Conservation (phyloP, 2,797 vertebrate genomes). For the Sciurus vulgaris region DNA sequence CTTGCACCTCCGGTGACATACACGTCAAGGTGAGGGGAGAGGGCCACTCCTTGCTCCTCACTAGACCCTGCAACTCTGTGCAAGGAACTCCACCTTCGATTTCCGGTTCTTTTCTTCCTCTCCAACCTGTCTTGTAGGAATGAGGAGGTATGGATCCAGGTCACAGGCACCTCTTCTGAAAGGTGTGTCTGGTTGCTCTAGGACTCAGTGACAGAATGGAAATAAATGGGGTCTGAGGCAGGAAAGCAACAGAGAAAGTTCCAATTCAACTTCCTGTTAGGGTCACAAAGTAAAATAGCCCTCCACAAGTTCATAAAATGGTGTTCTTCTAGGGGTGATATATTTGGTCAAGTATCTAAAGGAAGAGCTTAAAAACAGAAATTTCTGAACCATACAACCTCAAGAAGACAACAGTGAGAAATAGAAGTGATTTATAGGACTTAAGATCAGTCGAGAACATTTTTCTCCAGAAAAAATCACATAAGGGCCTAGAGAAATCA, state of each 20-base stretch:
- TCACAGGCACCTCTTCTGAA: not conserved
- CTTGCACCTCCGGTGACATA: not conserved
- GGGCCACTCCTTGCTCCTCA: not conserved
- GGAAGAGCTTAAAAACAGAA: constrained; percentile 4
- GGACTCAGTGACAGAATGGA: not conserved
- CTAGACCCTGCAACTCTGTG: not conserved
- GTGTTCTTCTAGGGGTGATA: not conserved
- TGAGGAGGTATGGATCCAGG: fast-evolving
- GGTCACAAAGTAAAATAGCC: not conserved
- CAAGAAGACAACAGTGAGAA: not conserved
- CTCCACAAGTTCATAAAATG: not conserved
- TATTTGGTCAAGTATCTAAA: not conserved
- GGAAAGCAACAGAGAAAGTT: not conserved
- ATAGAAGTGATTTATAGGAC: not conserved
- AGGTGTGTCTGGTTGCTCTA: not conserved
- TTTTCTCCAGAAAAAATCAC: constrained; percentile 8
- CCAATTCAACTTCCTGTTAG: not conserved
- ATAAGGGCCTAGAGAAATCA: not conserved
- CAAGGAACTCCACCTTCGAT: not conserved
- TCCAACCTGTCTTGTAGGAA: not conserved
- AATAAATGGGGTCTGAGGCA: not conserved
- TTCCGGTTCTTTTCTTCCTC: not conserved
- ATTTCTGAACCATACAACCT: not conserved
- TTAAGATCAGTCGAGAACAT: not conserved
- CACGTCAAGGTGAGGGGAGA: not conserved